phyloP scores from a whole-genome alignment of 37 sponge, comb jelly and placozoan genomes.

The Bolinopsis microptera region DNA sequence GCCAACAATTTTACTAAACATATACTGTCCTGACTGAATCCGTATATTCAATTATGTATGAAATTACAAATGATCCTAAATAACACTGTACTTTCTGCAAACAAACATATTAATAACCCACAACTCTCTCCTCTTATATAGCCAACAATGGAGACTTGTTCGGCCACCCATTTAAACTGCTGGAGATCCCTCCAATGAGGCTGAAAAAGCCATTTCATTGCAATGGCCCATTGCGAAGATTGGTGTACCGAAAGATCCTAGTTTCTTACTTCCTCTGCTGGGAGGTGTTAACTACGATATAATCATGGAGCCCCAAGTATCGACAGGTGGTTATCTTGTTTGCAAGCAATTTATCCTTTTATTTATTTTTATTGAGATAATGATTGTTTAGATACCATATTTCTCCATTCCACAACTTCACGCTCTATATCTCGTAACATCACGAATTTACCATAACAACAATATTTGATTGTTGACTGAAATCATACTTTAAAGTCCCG shows the following conservation, averaged over 20 bases:
- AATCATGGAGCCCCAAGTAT: slow-evolving; percentile 99
- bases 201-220: slow-evolving; percentile 87
- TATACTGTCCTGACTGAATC: not conserved
- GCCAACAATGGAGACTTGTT: slow-evolving; percentile 18
- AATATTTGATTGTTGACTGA: too few relatives aligned
- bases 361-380: too few relatives aligned
- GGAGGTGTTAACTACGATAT: slow-evolving; percentile 99
- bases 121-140: not conserved
- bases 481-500: too few relatives aligned
- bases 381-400: too few relatives aligned
- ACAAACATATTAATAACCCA: not conserved
- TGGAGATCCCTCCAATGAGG: slow-evolving; percentile 80
- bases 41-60: too few relatives aligned
- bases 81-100: not conserved
- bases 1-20: not conserved
- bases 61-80: too few relatives aligned
- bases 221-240: slow-evolving; percentile 83
- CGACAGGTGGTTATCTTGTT: slow-evolving; percentile 65
- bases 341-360: too few relatives aligned
- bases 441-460: too few relatives aligned
- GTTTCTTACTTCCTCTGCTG: slow-evolving; percentile 96
- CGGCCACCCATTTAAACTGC: slow-evolving; percentile 10
- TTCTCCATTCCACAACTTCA: too few relatives aligned
- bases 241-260: slow-evolving; percentile 82
- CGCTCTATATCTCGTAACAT: too few relatives aligned